Base-by-base conservation (phyloP, 2,888 invertebrate genomes). In the Agonum fuliginosum region DNA sequence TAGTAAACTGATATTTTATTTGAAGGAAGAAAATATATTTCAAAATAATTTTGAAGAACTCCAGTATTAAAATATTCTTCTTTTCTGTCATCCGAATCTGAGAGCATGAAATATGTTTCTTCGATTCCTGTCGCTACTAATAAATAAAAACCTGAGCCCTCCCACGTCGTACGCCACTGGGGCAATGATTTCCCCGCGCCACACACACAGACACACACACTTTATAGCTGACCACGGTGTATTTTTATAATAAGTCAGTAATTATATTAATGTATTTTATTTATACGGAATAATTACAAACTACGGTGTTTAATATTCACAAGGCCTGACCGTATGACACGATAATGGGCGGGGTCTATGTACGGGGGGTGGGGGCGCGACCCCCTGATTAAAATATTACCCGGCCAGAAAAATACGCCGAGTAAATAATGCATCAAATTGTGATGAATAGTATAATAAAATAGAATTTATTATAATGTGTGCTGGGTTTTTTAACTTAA, bases 211-310 rank as follows among this genome's bases (percentile, higher is more conserved):
- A 74, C 41, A 51, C 46, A 46, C 12, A 48, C 17, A 22, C 6
- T 27, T 8, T 46, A 43, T 6, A 20, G n/a, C 27, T 48, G 22
- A 8, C 48, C 71, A 48, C 24, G 24, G 46, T 14, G 62, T 74
- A 74, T 74, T 62, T 74, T 74, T 74, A 74, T 74, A 74, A 74
- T 74, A 74, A 74, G 74, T 74, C 74, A 20, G 74, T 74, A 74
- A 74, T 74, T 74, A 74, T 74, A 74, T 74, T 74, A 74, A 74
- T 74, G 74, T 74, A 74, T 62, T 74, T 74, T 74, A 74, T 74
- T 74, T 74, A 74, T 74, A 74, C 74, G 30, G 74, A 74, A 74
- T 74, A 74, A 74, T 74, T 74, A 74, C 74, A 74, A 58, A 58
- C 37, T 58, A 41, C 12, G 17, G 24, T 74, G 62, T 74, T 74